Percentiles rank a stretch among this genome's conserved stretches.
Evolutionary conservation across 2,113 vertebrate genomes (phyloP).

Genomic region (Atlantisia rogersi): DNA sequence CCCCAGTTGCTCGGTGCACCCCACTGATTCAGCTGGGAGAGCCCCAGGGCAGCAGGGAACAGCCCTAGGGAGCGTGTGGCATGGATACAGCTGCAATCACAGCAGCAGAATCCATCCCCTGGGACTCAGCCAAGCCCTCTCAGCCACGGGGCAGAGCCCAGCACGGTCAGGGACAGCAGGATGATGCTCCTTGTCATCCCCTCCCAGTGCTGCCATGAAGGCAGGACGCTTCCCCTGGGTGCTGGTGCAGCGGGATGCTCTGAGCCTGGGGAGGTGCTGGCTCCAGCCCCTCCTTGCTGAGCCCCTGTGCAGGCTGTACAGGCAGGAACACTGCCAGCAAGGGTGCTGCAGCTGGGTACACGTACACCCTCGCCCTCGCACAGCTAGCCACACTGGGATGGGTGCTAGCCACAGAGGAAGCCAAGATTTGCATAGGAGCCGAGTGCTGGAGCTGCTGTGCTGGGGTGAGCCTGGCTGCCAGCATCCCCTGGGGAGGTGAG

Average conservation of each 20-base stretch:
- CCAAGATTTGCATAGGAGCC: not conserved
- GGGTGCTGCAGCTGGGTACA: not conserved
- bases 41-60: not conserved
- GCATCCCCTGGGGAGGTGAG: not conserved
- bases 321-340: not conserved
- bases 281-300: not conserved
- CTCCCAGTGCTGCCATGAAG: not conserved
- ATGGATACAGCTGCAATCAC: not conserved
- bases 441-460: not conserved
- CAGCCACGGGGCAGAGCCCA: not conserved
- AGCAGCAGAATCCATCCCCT: not conserved
- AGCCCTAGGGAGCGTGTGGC: not conserved
- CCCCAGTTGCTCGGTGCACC: rapidly evolving
- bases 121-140: not conserved
- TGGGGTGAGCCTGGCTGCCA: not conserved
- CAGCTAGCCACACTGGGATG: rapidly evolving
- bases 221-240: not conserved
- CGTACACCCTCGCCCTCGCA: rapidly evolving
- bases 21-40: not conserved
- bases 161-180: rapidly evolving
- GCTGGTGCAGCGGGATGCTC: not conserved
- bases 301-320: not conserved
- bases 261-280: not conserved
- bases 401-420: not conserved
- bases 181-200: not conserved